Evolutionary conservation across 2,113 vertebrate species (phyloP).

Genomic region (Larimichthys polyactis): DNA sequence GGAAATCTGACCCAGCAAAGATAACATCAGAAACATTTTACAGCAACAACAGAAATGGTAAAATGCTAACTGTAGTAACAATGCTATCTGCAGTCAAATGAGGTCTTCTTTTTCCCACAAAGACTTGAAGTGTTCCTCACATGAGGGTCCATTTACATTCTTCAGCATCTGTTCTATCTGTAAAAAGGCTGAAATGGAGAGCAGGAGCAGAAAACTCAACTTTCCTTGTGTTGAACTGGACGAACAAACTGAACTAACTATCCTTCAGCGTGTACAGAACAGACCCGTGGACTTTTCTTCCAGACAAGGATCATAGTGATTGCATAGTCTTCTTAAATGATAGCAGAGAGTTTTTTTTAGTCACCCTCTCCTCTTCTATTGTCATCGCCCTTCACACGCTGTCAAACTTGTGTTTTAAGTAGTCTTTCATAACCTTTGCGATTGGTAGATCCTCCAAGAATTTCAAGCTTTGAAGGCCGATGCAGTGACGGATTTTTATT

Average conservation of each 20-base stretch:
- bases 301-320: constrained; percentile 87
- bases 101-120: constrained; percentile 25
- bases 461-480: constrained; percentile 96
- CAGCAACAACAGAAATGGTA: constrained; percentile 11
- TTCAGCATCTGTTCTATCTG: background rate
- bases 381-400: constrained; percentile 86
- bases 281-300: constrained; percentile 85
- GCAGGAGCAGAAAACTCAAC: background rate
- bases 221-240: constrained; percentile 15
- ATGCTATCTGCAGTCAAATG: constrained; percentile 21
- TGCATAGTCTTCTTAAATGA: constrained; percentile 89
- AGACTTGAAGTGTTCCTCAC: background rate
- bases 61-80: constrained; percentile 17
- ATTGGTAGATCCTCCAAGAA: constrained; percentile 96
- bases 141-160: background rate
- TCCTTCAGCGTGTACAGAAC: constrained; percentile 64
- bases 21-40: constrained; percentile 24
- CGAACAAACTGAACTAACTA: constrained; percentile 24
- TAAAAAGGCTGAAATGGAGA: constrained; percentile 19
- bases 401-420: constrained; percentile 99
- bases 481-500: constrained; percentile 97
- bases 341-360: constrained; percentile 15
- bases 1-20: constrained; percentile 11
- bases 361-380: background rate
- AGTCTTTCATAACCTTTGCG: constrained; percentile 99